These are phyloP conservation scores for Pluvianellus socialis DNA, from an alignment of 2,113 vertebrate genomes.

Conservation along the genomic window DNA sequence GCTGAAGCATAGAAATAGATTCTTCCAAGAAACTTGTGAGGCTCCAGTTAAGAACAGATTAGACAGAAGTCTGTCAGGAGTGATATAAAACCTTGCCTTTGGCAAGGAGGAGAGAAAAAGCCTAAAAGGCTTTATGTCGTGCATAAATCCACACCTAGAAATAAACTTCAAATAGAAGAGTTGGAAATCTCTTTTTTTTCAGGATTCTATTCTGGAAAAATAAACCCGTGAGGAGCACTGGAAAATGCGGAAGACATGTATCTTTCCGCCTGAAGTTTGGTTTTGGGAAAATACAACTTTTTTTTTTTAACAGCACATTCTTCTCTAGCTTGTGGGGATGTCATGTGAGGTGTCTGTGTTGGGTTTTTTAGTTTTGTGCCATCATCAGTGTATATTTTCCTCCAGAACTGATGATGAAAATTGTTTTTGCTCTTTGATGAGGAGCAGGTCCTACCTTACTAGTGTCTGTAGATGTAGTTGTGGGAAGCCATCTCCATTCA, in stretches of 20 bases:
- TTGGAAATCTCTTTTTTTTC: background rate
- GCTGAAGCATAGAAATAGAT: background rate
- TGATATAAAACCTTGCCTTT: background rate
- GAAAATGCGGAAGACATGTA: background rate
- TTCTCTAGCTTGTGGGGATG: background rate
- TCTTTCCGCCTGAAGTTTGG: background rate
- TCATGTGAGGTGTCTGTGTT: fast-evolving
- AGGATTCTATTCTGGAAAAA: background rate
- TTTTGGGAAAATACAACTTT: background rate
- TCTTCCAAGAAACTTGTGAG: background rate
- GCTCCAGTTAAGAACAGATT: background rate
- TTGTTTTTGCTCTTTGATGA: background rate
- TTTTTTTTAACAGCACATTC: background rate
- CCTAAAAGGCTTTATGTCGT: background rate
- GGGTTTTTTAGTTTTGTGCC: background rate
- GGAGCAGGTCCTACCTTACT: background rate
- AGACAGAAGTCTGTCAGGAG: background rate
- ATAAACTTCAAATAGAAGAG: background rate
- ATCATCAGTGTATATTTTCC: background rate
- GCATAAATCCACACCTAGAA: background rate
- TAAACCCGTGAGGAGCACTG: background rate
- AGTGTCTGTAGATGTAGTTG: background rate
- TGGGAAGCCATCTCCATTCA: background rate
- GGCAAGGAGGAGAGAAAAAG: background rate
- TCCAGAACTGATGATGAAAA: background rate